Conservation (phyloP, 2,888 invertebrate species). For the Phanerotoma sp. region DNA sequence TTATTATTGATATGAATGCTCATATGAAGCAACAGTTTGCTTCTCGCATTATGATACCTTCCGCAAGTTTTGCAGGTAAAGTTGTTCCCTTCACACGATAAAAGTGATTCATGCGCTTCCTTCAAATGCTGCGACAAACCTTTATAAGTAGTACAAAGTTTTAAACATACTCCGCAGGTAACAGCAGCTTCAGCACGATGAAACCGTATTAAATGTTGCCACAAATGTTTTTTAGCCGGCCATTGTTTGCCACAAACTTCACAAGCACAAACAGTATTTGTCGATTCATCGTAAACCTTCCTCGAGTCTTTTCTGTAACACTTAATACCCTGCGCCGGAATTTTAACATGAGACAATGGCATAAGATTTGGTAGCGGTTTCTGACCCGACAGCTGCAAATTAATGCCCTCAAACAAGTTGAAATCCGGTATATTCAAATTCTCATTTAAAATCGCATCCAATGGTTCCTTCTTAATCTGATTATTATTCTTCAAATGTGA, state of each 20-base stretch:
- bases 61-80: slow-evolving; percentile 62
- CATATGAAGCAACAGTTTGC: slow-evolving; percentile 62
- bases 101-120: slow-evolving; percentile 58
- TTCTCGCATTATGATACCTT: slow-evolving; percentile 63
- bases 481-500: slow-evolving; percentile 52
- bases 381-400: slow-evolving; percentile 52
- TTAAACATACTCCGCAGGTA: slow-evolving; percentile 64
- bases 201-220: slow-evolving; percentile 64
- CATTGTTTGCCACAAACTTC: slow-evolving; percentile 65
- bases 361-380: slow-evolving; percentile 53
- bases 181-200: slow-evolving; percentile 63
- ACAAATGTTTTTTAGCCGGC: slow-evolving; percentile 65
- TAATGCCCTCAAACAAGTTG: slow-evolving; percentile 55
- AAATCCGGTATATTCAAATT: slow-evolving; percentile 55
- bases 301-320: slow-evolving; percentile 56
- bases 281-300: slow-evolving; percentile 61
- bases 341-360: slow-evolving; percentile 45
- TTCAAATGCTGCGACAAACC: slow-evolving; percentile 59
- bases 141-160: slow-evolving; percentile 60
- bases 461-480: slow-evolving; percentile 44
- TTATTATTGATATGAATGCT: slow-evolving; percentile 61
- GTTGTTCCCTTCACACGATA: slow-evolving; percentile 61
- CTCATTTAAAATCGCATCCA: slow-evolving; percentile 37
- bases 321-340: slow-evolving; percentile 38
- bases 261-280: slow-evolving; percentile 56